Conservation (phyloP, 1,140 invertebrate genomes). For the Belonocnema kinseyi region DNA sequence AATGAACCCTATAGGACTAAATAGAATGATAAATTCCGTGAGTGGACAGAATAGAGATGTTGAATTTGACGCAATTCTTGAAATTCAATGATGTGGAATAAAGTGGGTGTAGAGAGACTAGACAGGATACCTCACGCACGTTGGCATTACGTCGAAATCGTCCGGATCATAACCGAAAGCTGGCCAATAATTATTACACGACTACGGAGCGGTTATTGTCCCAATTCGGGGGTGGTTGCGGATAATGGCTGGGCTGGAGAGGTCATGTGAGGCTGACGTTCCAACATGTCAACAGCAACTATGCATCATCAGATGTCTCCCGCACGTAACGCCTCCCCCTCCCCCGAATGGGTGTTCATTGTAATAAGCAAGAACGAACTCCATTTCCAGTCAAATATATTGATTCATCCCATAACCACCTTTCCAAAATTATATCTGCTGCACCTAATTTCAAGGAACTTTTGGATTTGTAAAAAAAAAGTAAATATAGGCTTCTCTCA, state of each 20-base stretch:
- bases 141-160: conserved; percentile 13
- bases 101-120: neutral
- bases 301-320: conserved; percentile 74
- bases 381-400: conserved; percentile 48
- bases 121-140: conserved; percentile 14
- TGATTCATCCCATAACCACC: neutral
- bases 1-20: too few species aligned
- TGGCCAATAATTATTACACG: conserved; percentile 67
- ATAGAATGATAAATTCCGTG: too few species aligned
- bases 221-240: conserved; percentile 63
- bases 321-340: conserved; percentile 62
- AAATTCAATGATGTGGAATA: neutral
- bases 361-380: conserved; percentile 61
- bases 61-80: neutral
- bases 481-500: too few species aligned
- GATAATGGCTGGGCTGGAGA: conserved; percentile 69
- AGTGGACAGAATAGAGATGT: too few species aligned
- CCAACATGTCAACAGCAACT: conserved; percentile 74
- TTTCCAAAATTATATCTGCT: conserved; percentile 6
- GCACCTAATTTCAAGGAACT: too few species aligned
- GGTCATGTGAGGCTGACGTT: conserved; percentile 73
- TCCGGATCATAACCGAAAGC: conserved; percentile 42
- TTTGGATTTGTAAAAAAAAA: too few species aligned
- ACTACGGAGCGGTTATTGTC: conserved; percentile 67
- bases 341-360: conserved; percentile 57